These are phyloP conservation scores for Rana temporaria DNA, from an alignment of 2,113 vertebrate species.

Conservation along the genomic window DNA sequence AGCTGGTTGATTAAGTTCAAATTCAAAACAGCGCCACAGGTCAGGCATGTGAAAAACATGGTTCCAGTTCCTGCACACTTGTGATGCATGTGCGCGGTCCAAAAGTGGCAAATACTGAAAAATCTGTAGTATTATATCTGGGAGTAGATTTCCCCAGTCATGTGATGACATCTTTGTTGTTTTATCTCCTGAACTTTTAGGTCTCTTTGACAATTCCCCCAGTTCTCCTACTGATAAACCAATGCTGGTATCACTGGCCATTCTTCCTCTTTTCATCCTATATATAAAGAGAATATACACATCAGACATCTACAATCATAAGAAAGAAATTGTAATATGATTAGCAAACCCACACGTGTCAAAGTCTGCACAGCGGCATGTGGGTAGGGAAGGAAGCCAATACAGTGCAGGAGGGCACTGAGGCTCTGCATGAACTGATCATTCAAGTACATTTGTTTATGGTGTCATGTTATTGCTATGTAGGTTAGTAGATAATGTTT, in stretches of 20 bases:
- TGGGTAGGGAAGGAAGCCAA: no score
- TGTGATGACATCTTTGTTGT: constrained; percentile 45
- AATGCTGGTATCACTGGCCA: constrained; percentile 70
- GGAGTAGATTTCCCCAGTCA: constrained; percentile 87
- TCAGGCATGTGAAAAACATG: constrained; percentile 98
- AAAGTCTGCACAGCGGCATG: no score
- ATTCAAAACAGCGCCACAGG: constrained; percentile 96
- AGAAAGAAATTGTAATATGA: no score
- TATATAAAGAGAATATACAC: constrained; percentile 10
- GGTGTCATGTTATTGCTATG: no score
- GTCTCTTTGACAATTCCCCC: constrained; percentile 75
- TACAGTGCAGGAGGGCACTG: no score
- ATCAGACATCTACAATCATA: no score
- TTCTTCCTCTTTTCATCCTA: constrained; percentile 91
- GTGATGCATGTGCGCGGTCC: constrained; percentile 91
- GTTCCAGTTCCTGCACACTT: constrained; percentile 93
- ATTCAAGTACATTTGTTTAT: no score
- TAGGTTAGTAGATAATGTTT: no score
- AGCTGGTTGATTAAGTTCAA: constrained; percentile 93
- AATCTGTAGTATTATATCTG: constrained; percentile 90
- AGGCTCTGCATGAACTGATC: no score
- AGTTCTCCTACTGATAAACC: constrained; percentile 70
- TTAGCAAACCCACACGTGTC: no score
- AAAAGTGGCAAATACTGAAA: constrained; percentile 93
- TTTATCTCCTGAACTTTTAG: constrained; percentile 60